Conservation (phyloP, 2,113 vertebrate species). For the Sander vitreus region DNA sequence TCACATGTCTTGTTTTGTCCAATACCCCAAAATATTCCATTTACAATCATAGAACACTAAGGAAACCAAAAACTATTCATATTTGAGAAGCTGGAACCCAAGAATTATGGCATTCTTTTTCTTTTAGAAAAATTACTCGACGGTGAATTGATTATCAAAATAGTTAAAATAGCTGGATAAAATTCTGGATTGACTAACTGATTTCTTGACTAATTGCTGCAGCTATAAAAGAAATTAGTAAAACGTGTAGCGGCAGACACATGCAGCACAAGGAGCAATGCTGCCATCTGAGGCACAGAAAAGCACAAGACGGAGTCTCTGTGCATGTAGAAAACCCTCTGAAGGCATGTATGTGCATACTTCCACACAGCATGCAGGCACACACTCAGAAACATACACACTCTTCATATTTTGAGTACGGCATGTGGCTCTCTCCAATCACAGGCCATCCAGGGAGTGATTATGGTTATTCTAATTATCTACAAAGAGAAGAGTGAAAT, state of each 20-base stretch:
- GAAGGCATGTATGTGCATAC: conserved; percentile 28
- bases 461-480: conserved; percentile 86
- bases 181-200: neutral
- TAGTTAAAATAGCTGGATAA: neutral
- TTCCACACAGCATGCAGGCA: conserved; percentile 28
- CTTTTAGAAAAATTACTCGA: neutral
- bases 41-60: neutral
- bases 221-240: neutral
- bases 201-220: neutral
- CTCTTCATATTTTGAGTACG: conserved; percentile 64
- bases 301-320: neutral
- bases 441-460: conserved; percentile 81
- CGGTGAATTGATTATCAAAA: neutral
- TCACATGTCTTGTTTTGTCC: neutral
- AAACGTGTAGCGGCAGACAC: neutral
- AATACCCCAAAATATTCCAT: neutral
- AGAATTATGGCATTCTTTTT: neutral
- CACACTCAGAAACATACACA: conserved; percentile 42
- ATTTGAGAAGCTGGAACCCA: neutral
- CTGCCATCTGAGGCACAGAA: conserved; percentile 53
- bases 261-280: conserved; percentile 36
- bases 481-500: conserved; percentile 83
- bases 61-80: neutral
- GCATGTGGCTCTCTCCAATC: conserved; percentile 77
- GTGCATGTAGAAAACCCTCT: conserved; percentile 15